A percentile compares a stretch with the other conserved stretches of the same genome.
Conservation (phyloP, 2,797 vertebrate genomes). For the Emydoidea blandingii region DNA sequence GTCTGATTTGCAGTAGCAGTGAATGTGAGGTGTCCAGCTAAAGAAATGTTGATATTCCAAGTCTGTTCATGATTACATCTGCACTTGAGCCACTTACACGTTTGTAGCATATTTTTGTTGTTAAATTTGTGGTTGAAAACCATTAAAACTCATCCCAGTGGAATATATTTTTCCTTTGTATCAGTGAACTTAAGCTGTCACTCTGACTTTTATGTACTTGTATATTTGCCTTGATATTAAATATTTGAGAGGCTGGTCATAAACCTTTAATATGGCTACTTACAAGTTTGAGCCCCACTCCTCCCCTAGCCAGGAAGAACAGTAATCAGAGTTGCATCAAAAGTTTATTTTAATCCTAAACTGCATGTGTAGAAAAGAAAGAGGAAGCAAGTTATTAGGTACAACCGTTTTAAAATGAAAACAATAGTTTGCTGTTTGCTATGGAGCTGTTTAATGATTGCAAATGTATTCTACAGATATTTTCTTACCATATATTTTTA, state of each 20-base stretch:
- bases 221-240: neutral
- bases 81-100: neutral
- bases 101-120: neutral
- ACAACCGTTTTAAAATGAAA: neutral
- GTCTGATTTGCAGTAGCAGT: neutral
- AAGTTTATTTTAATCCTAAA: neutral
- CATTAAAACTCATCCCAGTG: neutral
- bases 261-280: neutral
- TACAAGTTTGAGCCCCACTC: neutral
- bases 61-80: neutral
- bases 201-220: rapidly evolving
- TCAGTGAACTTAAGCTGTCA: neutral
- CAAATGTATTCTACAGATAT: neutral
- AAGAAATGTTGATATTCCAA: neutral
- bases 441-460: neutral
- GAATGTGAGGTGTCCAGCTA: neutral
- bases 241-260: neutral
- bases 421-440: conserved; percentile 7
- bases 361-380: neutral
- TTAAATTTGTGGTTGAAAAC: neutral
- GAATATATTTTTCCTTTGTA: neutral
- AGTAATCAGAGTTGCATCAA: neutral
- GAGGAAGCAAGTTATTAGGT: conserved; percentile 1
- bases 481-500: neutral
- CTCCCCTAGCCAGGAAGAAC: rapidly evolving